Evolutionary conservation across 2,888 invertebrate genomes (phyloP).

Genomic region (Arrhopalites spinosus): DNA sequence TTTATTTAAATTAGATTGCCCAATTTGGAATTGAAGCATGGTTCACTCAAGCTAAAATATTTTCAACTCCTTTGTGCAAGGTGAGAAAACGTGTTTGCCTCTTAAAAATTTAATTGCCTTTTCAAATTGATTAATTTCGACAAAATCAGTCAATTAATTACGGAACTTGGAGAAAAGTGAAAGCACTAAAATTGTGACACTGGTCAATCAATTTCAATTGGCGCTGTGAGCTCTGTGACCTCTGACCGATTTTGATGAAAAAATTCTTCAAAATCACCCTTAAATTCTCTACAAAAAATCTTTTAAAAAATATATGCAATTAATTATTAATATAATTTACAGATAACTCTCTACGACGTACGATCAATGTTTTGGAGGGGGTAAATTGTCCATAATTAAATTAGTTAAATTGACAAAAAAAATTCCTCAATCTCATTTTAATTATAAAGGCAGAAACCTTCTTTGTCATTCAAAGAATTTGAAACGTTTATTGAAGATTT

Average conservation of each 20-base stretch:
- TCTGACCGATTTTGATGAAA: too few species aligned
- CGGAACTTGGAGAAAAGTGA: too few species aligned
- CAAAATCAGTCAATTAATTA: too few species aligned
- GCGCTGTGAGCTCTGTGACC: too few species aligned
- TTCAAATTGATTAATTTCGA: neutral
- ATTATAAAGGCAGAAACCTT: constrained; percentile 16
- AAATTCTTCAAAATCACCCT: too few species aligned
- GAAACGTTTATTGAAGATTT: constrained; percentile 3
- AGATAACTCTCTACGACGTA: constrained; percentile 16
- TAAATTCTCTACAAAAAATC: too few species aligned
- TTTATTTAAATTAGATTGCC: constrained; percentile 3
- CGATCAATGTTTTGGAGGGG: constrained; percentile 5
- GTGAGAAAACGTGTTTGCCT: too few species aligned
- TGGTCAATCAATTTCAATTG: too few species aligned
- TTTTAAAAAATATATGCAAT: too few species aligned
- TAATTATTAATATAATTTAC: too few species aligned
- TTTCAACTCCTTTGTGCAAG: constrained; percentile 13
- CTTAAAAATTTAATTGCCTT: too few species aligned
- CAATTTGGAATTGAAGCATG: constrained; percentile 19
- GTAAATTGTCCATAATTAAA: neutral
- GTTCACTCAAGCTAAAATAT: constrained; percentile 22
- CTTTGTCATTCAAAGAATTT: constrained; percentile 18
- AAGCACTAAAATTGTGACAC: neutral
- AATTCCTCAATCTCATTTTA: neutral
- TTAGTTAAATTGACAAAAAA: neutral